Evolutionary conservation across 2,888 invertebrate species (phyloP), one percentile per base, ranked within the genome.

Genomic region (Heliconius aoede): DNA sequence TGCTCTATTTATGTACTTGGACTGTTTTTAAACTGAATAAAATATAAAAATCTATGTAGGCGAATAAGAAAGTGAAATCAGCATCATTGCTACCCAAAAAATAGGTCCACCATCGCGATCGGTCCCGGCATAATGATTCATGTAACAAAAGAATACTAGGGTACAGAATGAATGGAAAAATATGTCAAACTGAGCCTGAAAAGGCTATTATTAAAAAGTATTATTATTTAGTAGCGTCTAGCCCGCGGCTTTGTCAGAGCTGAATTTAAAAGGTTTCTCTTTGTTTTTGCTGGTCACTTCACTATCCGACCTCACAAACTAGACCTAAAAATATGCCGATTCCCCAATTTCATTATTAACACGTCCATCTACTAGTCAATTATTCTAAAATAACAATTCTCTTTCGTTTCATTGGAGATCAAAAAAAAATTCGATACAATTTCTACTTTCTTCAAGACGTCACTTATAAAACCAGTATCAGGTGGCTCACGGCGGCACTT

Each of bases 121-220:
- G 79, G 80, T 76, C 74, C 72, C 75, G 65, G 74, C 77, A 80
- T 80, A 81, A 79, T 81, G 80, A 80, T 76, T 76, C 78, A 69
- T 76, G 74, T 79, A 81, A 81, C 81, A 81, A 81, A 80, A 75
- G 81, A 77, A 81, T 78, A 78, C 74, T 80, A 78, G 76, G 68
- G 76, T 78, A 76, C 74, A 51, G 79, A 78, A 79, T 79, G 80
- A 81, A 81, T 81, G 80, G 78, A 80, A 80, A 81, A 81, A 81
- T 79, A 81, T 81, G 81, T 81, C 81, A 81, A 81, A 81, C 78
- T 78, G 81, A 79, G 80, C 80, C 80, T 81, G 80, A 81, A 81
- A 81, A 80, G 81, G 77, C 74, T 79, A 80, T 81, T 81, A 81
- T 80, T 81, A 80, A 81, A 81, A 80, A 80, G 79, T 78, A 79